Evolutionary conservation across 2,113 vertebrate species (phyloP).

Genomic region (Cryptomyrus ogoouensis): DNA sequence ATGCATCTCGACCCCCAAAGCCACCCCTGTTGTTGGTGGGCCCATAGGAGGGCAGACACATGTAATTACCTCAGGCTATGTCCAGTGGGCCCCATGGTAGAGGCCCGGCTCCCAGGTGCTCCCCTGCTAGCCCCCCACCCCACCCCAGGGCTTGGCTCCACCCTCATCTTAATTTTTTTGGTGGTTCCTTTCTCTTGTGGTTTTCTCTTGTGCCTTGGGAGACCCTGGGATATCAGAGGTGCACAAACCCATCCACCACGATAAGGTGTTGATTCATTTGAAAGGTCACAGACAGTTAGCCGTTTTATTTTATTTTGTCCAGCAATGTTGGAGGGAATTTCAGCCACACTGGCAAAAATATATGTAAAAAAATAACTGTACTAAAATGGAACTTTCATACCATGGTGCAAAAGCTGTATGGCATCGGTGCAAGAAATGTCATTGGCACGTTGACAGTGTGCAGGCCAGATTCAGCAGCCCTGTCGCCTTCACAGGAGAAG

Average conservation of each 20-base stretch:
- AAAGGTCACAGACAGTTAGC: background rate
- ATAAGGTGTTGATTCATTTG: background rate
- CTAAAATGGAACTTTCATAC: background rate
- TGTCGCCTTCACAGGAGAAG: background rate
- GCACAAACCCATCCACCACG: background rate
- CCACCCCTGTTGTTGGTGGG: background rate
- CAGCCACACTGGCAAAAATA: background rate
- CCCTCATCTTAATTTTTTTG: too few species aligned
- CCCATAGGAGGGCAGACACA: background rate
- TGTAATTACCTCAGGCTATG: background rate
- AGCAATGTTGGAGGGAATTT: background rate
- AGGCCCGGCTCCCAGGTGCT: background rate
- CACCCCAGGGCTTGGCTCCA: background rate
- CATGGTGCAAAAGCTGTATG: background rate
- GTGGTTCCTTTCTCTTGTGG: too few species aligned
- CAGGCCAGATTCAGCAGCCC: background rate
- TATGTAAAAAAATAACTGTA: conserved; percentile 7
- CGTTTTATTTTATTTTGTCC: background rate
- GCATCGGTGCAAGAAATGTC: background rate
- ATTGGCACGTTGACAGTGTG: background rate
- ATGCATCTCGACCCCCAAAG: background rate
- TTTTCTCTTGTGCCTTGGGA: background rate
- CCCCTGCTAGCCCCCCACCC: background rate
- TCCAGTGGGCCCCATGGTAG: background rate
- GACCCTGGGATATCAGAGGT: background rate